Evolutionary conservation across 2,797 vertebrate species (phyloP).

Genomic region (Micrastur ruficollis): DNA sequence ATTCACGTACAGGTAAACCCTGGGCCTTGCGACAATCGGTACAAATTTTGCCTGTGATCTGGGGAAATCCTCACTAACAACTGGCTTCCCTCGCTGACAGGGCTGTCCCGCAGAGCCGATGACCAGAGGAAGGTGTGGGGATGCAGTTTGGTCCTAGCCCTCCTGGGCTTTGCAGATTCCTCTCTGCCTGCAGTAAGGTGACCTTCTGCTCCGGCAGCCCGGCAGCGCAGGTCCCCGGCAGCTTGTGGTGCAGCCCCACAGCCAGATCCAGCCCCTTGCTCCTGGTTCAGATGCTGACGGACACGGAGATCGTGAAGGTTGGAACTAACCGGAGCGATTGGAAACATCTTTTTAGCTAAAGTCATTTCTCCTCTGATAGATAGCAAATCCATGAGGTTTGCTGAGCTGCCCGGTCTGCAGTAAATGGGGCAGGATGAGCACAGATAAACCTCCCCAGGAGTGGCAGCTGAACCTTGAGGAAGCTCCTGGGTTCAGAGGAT

Average conservation of each 20-base stretch:
- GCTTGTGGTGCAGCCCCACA: not conserved
- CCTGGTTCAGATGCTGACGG: accelerated
- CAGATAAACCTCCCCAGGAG: not conserved
- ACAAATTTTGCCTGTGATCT: accelerated
- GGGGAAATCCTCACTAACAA: not conserved
- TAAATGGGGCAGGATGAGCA: accelerated
- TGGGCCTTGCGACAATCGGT: accelerated
- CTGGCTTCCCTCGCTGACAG: accelerated
- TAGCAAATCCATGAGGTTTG: not conserved
- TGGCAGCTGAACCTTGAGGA: not conserved
- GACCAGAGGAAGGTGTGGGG: not conserved
- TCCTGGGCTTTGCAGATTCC: not conserved
- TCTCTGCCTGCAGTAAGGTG: not conserved
- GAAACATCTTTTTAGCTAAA: not conserved
- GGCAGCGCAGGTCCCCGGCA: too few species aligned
- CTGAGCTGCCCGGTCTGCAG: not conserved
- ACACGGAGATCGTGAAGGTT: accelerated
- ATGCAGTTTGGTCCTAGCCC: too few species aligned
- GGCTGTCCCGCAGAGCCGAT: not conserved
- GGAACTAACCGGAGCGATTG: not conserved
- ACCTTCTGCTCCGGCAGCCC: not conserved
- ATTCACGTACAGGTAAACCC: not conserved
- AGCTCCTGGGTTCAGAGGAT: not conserved
- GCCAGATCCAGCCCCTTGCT: not conserved
- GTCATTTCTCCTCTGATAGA: not conserved